Evolutionary conservation across 2,113 vertebrate genomes (phyloP).

Genomic region (Oncorhynchus masou): DNA sequence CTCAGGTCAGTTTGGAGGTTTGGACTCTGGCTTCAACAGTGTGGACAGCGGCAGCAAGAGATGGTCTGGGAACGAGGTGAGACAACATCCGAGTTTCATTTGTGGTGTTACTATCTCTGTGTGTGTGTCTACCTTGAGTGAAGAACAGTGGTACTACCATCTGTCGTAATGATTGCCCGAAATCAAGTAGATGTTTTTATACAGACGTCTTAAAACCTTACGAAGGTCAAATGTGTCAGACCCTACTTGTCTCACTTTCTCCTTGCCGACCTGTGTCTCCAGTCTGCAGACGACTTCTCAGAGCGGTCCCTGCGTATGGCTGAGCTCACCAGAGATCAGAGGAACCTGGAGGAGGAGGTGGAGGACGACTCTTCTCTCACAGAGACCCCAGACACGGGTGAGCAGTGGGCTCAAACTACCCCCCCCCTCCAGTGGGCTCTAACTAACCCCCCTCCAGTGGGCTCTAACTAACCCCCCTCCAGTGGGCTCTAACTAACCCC

Average conservation of each 20-base stretch:
- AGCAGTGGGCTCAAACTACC: constrained; percentile 9
- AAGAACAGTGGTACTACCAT: no score
- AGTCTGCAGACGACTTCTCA: constrained; percentile 87
- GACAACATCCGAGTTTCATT: background rate
- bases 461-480: no score
- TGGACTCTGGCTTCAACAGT: constrained; percentile 90
- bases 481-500: no score
- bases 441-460: no score
- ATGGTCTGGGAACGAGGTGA: constrained; percentile 91
- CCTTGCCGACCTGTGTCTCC: constrained; percentile 7
- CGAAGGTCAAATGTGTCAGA: no score
- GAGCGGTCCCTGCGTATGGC: constrained; percentile 83
- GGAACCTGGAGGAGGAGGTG: constrained; percentile 59
- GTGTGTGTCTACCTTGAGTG: no score
- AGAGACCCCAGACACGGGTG: constrained; percentile 55
- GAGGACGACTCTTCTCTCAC: constrained; percentile 30
- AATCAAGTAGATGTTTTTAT: no score
- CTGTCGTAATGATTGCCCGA: no score
- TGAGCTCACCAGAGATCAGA: constrained; percentile 79
- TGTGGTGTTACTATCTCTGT: no score
- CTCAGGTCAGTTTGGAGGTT: constrained; percentile 77
- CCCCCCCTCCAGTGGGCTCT: no score
- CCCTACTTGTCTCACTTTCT: no score
- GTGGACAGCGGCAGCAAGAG: constrained; percentile 92
- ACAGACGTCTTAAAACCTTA: no score